A percentile compares a stretch with the other conserved stretches of the same genome.
Conservation (phyloP, 1,140 invertebrate genomes). For the Nomia melanderi region DNA sequence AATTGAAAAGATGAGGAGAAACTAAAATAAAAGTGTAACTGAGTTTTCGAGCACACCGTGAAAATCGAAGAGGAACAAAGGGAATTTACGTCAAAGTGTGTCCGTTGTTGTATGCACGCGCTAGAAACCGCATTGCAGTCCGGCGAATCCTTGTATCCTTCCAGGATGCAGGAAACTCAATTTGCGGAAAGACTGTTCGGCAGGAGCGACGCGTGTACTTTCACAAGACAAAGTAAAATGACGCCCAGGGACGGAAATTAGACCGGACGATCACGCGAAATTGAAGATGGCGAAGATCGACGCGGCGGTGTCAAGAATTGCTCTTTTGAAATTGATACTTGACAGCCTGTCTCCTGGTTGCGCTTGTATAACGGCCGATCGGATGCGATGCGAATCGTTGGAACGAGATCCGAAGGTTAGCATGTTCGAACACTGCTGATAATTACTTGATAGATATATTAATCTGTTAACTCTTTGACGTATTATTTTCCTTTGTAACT, state of each 20-base stretch:
- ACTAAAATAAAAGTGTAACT: too few species aligned
- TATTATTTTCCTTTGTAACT: neutral
- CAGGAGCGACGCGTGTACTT: slow-evolving; percentile 6
- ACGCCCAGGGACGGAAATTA: slow-evolving; percentile 40
- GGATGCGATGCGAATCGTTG: neutral
- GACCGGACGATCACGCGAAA: slow-evolving; percentile 42
- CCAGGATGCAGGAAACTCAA: slow-evolving; percentile 29
- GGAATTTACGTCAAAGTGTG: neutral
- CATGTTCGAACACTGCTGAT: neutral
- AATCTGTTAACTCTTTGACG: neutral
- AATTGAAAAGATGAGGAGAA: too few species aligned
- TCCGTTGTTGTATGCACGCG: neutral
- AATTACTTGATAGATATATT: neutral
- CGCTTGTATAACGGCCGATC: neutral
- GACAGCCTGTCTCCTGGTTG: neutral
- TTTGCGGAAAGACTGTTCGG: slow-evolving; percentile 21
- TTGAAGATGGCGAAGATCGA: slow-evolving; percentile 9
- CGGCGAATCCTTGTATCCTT: slow-evolving; percentile 19
- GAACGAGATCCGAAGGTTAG: slow-evolving; percentile 12
- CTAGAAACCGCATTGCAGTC: slow-evolving; percentile 36
- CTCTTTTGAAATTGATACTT: slow-evolving; percentile 21
- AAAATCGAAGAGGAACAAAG: neutral
- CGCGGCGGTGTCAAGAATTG: slow-evolving; percentile 28
- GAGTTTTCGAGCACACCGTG: neutral
- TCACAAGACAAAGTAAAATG: slow-evolving; percentile 22